phyloP scores from a whole-genome alignment of 2,797 vertebrate genomes.

The Rhinogobio ventralis region DNA sequence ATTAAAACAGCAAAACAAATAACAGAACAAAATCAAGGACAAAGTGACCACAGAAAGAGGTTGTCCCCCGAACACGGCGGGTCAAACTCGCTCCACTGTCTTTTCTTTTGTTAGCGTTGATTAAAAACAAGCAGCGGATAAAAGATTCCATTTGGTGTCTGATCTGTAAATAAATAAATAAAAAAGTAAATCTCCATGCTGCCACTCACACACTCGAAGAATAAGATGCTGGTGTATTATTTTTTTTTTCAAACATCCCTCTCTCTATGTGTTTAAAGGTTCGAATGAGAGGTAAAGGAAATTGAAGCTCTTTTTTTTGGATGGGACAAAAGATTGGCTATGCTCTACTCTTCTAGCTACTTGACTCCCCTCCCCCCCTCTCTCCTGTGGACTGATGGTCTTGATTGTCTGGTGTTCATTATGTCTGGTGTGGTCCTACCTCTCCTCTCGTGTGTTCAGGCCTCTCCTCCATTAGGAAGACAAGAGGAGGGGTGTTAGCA shows the following conservation, averaged over 20 bases:
- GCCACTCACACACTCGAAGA: conserved; percentile 43
- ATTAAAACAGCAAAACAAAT: conserved; percentile 88
- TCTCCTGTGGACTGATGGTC: conserved; percentile 61
- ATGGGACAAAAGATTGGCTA: conserved; percentile 41
- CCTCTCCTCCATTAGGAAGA: conserved; percentile 70
- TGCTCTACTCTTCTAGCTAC: conserved; percentile 58
- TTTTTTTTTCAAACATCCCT: conserved; percentile 26
- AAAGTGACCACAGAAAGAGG: conserved; percentile 78
- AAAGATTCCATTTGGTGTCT: conserved; percentile 55
- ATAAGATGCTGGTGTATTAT: conserved; percentile 40
- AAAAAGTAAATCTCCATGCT: conserved; percentile 13
- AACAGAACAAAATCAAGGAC: conserved; percentile 79
- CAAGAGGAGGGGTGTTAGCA: conserved; percentile 73
- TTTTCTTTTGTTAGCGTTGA: conserved; percentile 79
- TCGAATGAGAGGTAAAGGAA: conserved; percentile 48
- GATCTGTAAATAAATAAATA: conserved; percentile 44
- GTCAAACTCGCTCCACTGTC: conserved; percentile 66
- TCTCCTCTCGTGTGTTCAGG: conserved; percentile 66
- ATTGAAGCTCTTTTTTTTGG: conserved; percentile 18
- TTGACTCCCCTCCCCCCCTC: conserved; percentile 65
- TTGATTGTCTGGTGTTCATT: conserved; percentile 82
- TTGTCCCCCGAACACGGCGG: conserved; percentile 71
- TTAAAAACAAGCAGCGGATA: conserved; percentile 71
- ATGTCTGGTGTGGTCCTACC: conserved; percentile 66
- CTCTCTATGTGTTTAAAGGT: conserved; percentile 33